Evolutionary conservation across 37 sponge, comb jelly and placozoan genomes (phyloP), one percentile per base, ranked within the genome.

Genomic region (Bolinopsis microptera): DNA sequence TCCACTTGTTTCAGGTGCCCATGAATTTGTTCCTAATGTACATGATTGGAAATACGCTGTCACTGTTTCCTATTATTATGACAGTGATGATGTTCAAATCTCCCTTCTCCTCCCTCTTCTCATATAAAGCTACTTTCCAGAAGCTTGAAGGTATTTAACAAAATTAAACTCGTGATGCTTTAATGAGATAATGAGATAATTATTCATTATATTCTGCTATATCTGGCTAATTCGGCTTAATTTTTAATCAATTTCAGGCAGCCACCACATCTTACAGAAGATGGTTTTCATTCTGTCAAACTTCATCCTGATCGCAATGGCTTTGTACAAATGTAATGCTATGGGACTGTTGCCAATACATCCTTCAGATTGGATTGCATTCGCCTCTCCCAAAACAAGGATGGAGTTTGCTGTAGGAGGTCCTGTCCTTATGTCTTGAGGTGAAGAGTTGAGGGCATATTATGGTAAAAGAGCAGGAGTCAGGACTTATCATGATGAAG

Each of bases 31-130:
- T 99, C 39, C 75, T 99, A 8, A 88, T 99, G 95, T 99, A 94
- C 94, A 96, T 97, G 98, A 95, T 95, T 28, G 99, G 99, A 39
- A 97, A 96, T 86, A 94, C 95, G 37, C 93, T 99, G 28, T 97
- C 98, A n/a, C 83, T 99, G 70, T 97, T 97, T 93, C 97, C 98
- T 31, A 95, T 99, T 82, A 99, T 99, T 96, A 96, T 99, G 98
- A 95, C 97, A 31, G 99, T 96, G 23, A 96, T 99, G 97, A 97
- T 99, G 97, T 38, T 94, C 26, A 86, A 86, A 24, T 39, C 90
- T 40, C 99, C 99, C 34, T 75, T 99, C 69, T 94, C 96, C 39
- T 93, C 98, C 68, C 83, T 99, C 37, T 94, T 97, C 48, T 69
- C 90, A 69, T 96, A 86, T 94, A 93, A 93, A 69, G 36, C 93